Percentiles rank a stretch among this genome's conserved stretches.
Conservation (phyloP, 2,113 vertebrate species). For the Elaphurus davidianus region DNA sequence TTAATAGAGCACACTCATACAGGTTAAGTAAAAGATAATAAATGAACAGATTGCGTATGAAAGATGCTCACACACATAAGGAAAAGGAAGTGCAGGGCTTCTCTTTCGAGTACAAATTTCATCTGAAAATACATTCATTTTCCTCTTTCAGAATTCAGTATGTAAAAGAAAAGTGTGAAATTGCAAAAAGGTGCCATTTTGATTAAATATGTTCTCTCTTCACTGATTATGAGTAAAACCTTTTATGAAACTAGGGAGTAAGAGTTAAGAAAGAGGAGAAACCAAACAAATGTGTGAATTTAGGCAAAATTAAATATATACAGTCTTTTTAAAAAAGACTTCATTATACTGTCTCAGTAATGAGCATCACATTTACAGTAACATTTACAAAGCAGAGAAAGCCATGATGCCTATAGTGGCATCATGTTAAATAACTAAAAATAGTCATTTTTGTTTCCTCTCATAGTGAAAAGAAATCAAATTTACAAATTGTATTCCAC, state of each 20-base stretch:
- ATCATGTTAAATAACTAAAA: constrained; percentile 59
- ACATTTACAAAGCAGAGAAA: constrained; percentile 18
- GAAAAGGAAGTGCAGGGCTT: not conserved
- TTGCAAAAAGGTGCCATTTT: not conserved
- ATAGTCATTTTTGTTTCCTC: not conserved
- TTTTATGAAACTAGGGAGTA: not conserved
- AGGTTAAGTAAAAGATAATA: not conserved
- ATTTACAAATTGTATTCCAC: not conserved
- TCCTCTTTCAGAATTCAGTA: not conserved
- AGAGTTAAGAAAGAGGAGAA: constrained; percentile 53
- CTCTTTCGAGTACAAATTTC: constrained; percentile 19
- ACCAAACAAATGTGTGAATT: constrained; percentile 17
- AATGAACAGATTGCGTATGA: not conserved
- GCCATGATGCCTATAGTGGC: not conserved
- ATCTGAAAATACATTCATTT: not conserved
- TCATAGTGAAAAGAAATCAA: constrained; percentile 16
- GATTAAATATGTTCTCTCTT: constrained; percentile 6
- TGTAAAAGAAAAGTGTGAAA: not conserved
- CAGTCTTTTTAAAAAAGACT: not conserved
- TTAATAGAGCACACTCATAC: not conserved
- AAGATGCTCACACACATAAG: not conserved
- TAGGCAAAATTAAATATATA: not conserved
- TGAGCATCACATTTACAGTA: not conserved
- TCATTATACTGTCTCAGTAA: not conserved
- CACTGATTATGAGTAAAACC: not conserved